These are phyloP conservation scores for Drosophila asahinai DNA, from an alignment of 1,140 invertebrate genomes.

Conservation along the genomic window DNA sequence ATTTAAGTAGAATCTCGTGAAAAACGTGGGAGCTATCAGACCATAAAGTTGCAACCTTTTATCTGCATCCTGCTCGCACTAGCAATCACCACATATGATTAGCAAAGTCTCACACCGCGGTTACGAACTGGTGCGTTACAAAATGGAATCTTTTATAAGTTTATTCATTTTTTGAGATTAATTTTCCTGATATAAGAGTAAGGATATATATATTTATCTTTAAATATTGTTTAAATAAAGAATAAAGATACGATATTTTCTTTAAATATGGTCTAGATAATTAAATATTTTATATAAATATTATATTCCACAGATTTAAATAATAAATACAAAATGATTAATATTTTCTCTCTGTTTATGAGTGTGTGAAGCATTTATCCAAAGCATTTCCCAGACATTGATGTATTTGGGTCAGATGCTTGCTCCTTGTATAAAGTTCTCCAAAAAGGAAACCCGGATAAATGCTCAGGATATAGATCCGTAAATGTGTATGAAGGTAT, in stretches of 20 bases:
- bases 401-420: slow-evolving; percentile 68
- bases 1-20: too few relatives aligned
- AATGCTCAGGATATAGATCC: slow-evolving; percentile 3
- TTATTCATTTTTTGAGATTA: too few relatives aligned
- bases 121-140: too few relatives aligned
- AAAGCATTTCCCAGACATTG: slow-evolving; percentile 63
- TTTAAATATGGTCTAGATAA: too few relatives aligned
- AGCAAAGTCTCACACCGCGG: not conserved
- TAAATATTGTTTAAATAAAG: too few relatives aligned
- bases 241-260: too few relatives aligned
- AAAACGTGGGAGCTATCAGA: too few relatives aligned
- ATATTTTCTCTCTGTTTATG: not conserved
- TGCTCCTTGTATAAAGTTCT: slow-evolving; percentile 5
- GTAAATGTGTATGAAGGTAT: not conserved
- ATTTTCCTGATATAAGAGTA: too few relatives aligned
- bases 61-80: not conserved
- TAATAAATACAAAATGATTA: too few relatives aligned
- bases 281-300: not conserved
- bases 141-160: too few relatives aligned
- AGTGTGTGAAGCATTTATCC: slow-evolving; percentile 34
- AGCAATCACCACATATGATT: not conserved
- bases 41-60: not conserved
- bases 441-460: slow-evolving; percentile 7
- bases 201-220: too few relatives aligned
- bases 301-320: not conserved